Conservation (phyloP, 1,140 invertebrate species). For the Caligus rogercresseyi region DNA sequence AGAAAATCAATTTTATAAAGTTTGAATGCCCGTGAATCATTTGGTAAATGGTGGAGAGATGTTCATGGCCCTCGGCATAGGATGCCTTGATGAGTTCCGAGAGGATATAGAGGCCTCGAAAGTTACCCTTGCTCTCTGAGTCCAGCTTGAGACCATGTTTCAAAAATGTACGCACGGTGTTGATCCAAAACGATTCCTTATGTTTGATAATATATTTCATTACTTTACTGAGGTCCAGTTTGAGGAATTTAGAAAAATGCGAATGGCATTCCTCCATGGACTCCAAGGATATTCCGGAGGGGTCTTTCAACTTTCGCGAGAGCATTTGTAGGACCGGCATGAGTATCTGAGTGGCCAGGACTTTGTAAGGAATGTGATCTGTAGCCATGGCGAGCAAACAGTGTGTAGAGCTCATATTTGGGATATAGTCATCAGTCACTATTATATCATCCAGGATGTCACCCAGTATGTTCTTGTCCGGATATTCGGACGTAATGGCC, state of each 20-base stretch:
- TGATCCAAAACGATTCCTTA: not conserved
- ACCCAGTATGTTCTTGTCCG: too few relatives aligned
- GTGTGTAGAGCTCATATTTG: not conserved
- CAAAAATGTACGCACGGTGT: not conserved
- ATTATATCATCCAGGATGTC: too few relatives aligned
- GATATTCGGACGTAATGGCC: too few relatives aligned
- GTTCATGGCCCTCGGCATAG: not conserved
- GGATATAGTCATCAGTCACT: not conserved
- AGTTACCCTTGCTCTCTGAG: not conserved
- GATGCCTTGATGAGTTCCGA: not conserved
- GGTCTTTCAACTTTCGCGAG: not conserved
- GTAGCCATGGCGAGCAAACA: not conserved
- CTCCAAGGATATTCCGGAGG: not conserved
- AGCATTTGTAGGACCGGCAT: not conserved
- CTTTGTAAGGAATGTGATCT: not conserved
- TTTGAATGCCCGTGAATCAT: slow-evolving; percentile 10
- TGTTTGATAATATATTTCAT: not conserved
- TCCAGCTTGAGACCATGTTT: not conserved
- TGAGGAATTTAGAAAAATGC: not conserved
- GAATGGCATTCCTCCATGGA: not conserved
- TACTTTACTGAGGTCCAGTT: not conserved
- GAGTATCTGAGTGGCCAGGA: not conserved
- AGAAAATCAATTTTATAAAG: not conserved
- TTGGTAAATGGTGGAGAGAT: not conserved
- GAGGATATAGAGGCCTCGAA: not conserved